Evolutionary conservation across 2,888 invertebrate species (phyloP).

Genomic region (Fragum whitleyi): DNA sequence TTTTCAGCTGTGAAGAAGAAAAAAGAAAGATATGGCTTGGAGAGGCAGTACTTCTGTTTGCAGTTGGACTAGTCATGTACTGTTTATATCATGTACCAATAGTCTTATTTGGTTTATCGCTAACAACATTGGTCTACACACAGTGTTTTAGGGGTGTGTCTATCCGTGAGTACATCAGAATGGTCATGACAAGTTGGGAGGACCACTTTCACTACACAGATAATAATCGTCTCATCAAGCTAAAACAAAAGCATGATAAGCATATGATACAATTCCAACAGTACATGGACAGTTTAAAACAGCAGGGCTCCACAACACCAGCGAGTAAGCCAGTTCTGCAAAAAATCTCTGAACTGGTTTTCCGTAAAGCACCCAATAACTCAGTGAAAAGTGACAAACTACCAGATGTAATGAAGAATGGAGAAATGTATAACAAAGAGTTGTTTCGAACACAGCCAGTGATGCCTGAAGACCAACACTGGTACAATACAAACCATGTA

Average conservation of each 20-base stretch:
- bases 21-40: slow-evolving; percentile 80
- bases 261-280: no score
- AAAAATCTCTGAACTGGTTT: slow-evolving; percentile 43
- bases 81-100: slow-evolving; percentile 78
- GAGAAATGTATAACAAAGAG: background rate
- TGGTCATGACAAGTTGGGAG: slow-evolving; percentile 79
- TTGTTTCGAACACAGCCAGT: background rate
- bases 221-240: slow-evolving; percentile 72
- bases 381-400: background rate
- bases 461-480: background rate
- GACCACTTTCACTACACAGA: slow-evolving; percentile 82
- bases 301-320: slow-evolving; percentile 11
- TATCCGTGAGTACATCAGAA: slow-evolving; percentile 69
- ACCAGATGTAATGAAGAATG: background rate
- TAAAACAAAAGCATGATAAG: slow-evolving; percentile 19
- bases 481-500: background rate
- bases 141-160: slow-evolving; percentile 75
- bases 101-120: slow-evolving; percentile 71
- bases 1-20: slow-evolving; percentile 77
- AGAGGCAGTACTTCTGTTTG: slow-evolving; percentile 74
- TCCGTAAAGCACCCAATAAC: slow-evolving; percentile 22
- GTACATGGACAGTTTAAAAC: background rate
- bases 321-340: slow-evolving; percentile 56
- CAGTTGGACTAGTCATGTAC: slow-evolving; percentile 73
- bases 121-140: slow-evolving; percentile 78